A percentile compares a stretch with the other conserved stretches of the same genome.
phyloP scores from a whole-genome alignment of 1,140 invertebrate genomes.

The Scaptomyza montana region DNA sequence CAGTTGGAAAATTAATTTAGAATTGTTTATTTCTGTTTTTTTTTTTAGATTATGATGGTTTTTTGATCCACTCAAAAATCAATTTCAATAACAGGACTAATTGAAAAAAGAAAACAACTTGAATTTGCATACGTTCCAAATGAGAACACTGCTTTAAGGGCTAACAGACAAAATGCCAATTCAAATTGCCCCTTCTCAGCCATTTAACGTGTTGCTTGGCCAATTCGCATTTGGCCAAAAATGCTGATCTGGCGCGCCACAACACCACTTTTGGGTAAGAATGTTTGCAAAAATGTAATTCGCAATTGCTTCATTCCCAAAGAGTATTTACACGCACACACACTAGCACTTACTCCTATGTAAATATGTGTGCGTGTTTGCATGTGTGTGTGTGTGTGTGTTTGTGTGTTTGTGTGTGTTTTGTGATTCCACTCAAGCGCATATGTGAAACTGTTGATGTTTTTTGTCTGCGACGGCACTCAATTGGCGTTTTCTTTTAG shows the following conservation, averaged over 20 bases:
- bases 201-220: slow-evolving; percentile 17
- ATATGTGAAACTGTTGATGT: slow-evolving; percentile 40
- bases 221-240: slow-evolving; percentile 24
- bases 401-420: background rate
- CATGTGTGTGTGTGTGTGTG: too few species aligned
- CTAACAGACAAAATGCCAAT: background rate
- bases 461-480: slow-evolving; percentile 33
- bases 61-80: too few species aligned
- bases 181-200: background rate
- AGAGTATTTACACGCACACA: background rate
- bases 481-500: slow-evolving; percentile 67
- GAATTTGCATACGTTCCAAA: background rate
- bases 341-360: slow-evolving; percentile 16
- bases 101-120: too few species aligned
- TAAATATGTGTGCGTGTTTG: slow-evolving; percentile 11
- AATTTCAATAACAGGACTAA: too few species aligned
- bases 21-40: too few species aligned
- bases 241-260: slow-evolving; percentile 13
- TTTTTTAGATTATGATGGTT: too few species aligned
- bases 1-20: too few species aligned
- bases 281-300: slow-evolving; percentile 41
- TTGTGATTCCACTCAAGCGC: slow-evolving; percentile 29
- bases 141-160: background rate
- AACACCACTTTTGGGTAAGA: slow-evolving; percentile 12
- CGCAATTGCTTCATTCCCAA: slow-evolving; percentile 18